Evolutionary conservation across 2,113 vertebrate genomes (phyloP), one percentile per base, ranked within the genome.

Genomic region (Condylura cristata): DNA sequence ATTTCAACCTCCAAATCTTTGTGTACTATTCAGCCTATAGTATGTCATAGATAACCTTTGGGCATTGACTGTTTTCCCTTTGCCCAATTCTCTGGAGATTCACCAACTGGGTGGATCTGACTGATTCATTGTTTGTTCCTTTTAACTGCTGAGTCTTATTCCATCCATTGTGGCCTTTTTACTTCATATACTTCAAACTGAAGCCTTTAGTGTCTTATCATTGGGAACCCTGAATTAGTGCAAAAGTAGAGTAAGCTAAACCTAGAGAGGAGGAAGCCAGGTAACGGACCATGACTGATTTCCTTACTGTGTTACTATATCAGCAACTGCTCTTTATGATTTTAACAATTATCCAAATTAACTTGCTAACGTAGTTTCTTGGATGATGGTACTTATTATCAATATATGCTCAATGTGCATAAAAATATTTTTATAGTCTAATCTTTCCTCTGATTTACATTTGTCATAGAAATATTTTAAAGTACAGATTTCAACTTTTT

Each of bases 391-490:
- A 71, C 39, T 41, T 86, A 30, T 18, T 92, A 37, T 4, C 37
- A 65, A 81, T 71, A 84, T 75, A 81, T 51, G 93, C 51, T 58
- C 71, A 70, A 79, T 74, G 39, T 88, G 88, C 85, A 28, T 6
- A 51, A 12, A 51, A 37, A 48, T 76, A 91, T 96, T 65, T 97
- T 94, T 81, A 87, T 86, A 71, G 41, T 51, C 8, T 92, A 72
- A 89, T 91, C 1, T 51, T 61, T 79, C 5, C 63, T 79, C 48
- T 74, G 76, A 86, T 48, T 81, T 80, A 20, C 26, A 60, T 90
- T 96, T 97, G 90, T 94, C 96, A 80, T 92, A 88, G 85, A 96
- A 97, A 95, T 93, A 51, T 96, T 92, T 93, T 68, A 97, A 96
- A 93, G 95, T 93, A 91, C 44, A 95, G 75, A 96, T 96, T 97